Evolutionary conservation across 2,888 invertebrate genomes (phyloP).

Genomic region (Macrophya annulata): DNA sequence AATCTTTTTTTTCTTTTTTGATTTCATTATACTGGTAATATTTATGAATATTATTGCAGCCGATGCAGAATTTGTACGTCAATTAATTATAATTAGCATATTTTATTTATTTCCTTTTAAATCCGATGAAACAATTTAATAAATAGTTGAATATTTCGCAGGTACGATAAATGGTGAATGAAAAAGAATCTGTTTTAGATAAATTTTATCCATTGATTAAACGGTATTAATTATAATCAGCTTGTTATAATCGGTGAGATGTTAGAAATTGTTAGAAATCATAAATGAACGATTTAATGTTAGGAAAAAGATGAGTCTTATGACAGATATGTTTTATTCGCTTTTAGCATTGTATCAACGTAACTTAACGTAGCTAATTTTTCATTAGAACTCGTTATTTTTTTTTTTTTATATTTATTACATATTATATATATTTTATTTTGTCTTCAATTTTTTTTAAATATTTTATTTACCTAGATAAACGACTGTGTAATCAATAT

Average conservation of each 20-base stretch:
- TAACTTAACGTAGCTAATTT: slow-evolving; percentile 8
- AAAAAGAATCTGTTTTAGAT: background rate
- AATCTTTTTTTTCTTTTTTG: background rate
- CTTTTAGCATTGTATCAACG: slow-evolving; percentile 53
- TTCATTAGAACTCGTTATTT: background rate
- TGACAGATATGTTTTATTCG: slow-evolving; percentile 64
- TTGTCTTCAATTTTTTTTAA: background rate
- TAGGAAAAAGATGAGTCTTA: slow-evolving; percentile 52
- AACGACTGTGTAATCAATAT: background rate
- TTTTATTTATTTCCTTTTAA: background rate
- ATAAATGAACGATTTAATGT: background rate
- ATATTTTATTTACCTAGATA: background rate
- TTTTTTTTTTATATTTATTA: background rate
- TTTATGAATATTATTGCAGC: slow-evolving; percentile 5
- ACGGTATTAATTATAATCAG: slow-evolving; percentile 16
- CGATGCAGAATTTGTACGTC: slow-evolving; percentile 3
- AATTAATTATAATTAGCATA: slow-evolving; percentile 21
- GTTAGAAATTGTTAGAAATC: background rate
- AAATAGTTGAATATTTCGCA: slow-evolving; percentile 10
- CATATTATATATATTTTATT: background rate
- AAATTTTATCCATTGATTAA: background rate
- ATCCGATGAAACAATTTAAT: background rate
- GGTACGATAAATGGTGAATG: background rate
- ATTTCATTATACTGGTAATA: background rate
- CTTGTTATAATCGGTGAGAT: background rate